Evolutionary conservation across 1,140 invertebrate genomes (phyloP).

Genomic region (Diorhabda sublineata): DNA sequence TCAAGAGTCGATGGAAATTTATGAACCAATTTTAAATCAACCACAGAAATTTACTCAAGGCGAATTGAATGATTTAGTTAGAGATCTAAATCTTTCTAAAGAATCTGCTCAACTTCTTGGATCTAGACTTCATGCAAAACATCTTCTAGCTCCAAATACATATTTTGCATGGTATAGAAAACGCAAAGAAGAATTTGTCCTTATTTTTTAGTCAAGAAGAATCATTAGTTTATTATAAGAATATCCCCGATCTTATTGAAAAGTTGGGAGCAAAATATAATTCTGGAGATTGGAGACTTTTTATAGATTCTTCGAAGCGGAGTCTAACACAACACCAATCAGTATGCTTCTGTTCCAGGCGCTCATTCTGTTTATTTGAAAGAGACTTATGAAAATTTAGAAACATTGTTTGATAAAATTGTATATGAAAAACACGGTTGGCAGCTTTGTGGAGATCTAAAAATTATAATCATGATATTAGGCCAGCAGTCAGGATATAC

Average conservation of each 20-base stretch:
- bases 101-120: slow-evolving; percentile 5
- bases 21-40: no score
- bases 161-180: neutral
- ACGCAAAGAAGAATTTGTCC: neutral
- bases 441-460: slow-evolving; percentile 4
- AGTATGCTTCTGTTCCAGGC: slow-evolving; percentile 3
- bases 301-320: no score
- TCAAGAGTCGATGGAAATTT: no score
- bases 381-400: slow-evolving; percentile 7
- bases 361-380: slow-evolving; percentile 6
- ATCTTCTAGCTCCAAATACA: slow-evolving; percentile 3
- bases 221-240: slow-evolving; percentile 13
- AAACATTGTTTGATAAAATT: neutral
- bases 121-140: slow-evolving; percentile 9
- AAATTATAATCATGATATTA: neutral
- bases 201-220: slow-evolving; percentile 8
- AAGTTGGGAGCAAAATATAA: slow-evolving; percentile 10
- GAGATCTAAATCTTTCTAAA: slow-evolving; percentile 11
- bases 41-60: neutral
- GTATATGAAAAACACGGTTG: slow-evolving; percentile 9
- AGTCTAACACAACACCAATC: no score
- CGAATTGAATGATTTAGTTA: slow-evolving; percentile 39
- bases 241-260: slow-evolving; percentile 13
- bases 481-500: no score
- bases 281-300: neutral